Conservation (phyloP, 2,797 vertebrate genomes). For the Ceryle rudis region DNA sequence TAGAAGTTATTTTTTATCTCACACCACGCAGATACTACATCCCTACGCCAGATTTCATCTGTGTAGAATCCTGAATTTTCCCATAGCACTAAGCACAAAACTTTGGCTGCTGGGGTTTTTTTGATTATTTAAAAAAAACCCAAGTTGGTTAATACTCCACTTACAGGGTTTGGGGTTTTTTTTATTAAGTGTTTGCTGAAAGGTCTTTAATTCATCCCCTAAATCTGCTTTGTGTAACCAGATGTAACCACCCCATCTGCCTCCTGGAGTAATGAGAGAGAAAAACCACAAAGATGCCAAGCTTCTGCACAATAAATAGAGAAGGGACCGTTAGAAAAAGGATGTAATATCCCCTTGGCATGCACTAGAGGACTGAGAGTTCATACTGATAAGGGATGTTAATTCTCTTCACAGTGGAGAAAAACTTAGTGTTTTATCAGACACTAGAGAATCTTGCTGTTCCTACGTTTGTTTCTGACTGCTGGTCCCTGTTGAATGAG, state of each 20-base stretch:
- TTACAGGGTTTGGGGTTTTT: too few species aligned
- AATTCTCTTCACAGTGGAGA: background rate
- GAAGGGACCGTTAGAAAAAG: background rate
- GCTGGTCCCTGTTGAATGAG: background rate
- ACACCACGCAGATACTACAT: background rate
- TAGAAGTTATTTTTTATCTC: background rate
- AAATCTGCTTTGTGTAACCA: background rate
- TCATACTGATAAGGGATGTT: background rate
- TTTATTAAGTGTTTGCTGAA: background rate
- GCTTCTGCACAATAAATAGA: background rate
- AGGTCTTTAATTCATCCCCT: background rate
- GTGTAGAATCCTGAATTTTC: background rate
- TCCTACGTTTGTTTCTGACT: background rate
- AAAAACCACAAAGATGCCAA: background rate
- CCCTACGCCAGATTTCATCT: background rate
- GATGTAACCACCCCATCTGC: background rate
- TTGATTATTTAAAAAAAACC: background rate
- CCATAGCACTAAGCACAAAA: background rate
- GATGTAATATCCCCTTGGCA: background rate
- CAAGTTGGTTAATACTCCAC: background rate
- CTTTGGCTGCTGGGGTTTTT: background rate
- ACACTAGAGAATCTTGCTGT: background rate
- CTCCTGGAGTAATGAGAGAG: background rate
- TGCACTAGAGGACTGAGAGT: too few species aligned
- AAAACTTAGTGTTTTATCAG: background rate